phyloP scores from a whole-genome alignment of 2,113 vertebrate species.

The Oriolus oriolus region DNA sequence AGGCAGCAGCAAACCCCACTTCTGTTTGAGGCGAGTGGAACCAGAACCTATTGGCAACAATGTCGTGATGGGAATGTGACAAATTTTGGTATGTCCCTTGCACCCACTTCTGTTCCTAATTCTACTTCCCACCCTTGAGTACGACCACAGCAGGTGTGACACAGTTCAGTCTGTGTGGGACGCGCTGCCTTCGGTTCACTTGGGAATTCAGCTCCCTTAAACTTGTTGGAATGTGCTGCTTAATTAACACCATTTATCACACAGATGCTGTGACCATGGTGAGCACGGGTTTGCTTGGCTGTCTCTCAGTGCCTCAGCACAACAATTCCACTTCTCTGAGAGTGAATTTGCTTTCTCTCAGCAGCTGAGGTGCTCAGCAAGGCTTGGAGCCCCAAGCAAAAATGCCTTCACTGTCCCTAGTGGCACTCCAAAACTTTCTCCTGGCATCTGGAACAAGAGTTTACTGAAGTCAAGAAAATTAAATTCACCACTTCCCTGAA shows the following conservation, averaged over 20 bases:
- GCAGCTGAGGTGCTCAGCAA: neutral
- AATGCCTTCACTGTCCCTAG: neutral
- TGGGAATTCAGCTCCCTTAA: neutral
- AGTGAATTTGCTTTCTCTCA: neutral
- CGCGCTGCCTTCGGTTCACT: rapidly evolving
- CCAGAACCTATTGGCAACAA: rapidly evolving
- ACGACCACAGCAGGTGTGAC: rapidly evolving
- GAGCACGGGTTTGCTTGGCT: neutral
- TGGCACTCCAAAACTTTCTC: neutral
- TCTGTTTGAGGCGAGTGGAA: neutral
- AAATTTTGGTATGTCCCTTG: neutral
- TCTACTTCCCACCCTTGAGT: neutral
- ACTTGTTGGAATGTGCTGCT: neutral
- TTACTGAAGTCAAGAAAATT: neutral
- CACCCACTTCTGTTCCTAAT: neutral
- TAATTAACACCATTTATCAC: neutral
- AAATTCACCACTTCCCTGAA: neutral
- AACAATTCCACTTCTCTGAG: neutral
- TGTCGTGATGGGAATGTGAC: neutral
- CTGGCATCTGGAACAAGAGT: neutral
- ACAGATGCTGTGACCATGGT: neutral
- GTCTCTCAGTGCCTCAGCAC: neutral
- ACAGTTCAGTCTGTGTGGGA: neutral
- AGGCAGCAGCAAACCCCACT: neutral
- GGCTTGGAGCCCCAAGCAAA: neutral